Base-by-base conservation (phyloP, 2,888 invertebrate species). In the Xestia c-nigrum region DNA sequence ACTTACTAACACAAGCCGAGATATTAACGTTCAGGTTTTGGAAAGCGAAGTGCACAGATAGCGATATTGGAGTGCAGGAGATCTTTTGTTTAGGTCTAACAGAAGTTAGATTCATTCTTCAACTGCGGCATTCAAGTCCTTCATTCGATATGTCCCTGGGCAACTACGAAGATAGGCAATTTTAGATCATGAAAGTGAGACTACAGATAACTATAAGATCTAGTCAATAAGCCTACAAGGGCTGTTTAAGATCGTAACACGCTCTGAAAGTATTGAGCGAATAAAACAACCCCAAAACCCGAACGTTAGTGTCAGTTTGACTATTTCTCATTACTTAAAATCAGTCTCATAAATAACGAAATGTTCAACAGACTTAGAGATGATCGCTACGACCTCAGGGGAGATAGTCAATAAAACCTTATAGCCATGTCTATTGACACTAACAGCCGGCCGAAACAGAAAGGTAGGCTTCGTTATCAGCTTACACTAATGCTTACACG, bases 331-430 rank as follows among this genome's bases (percentile, higher is more conserved):
- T 95, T 96, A 96, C 96, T 92, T 94, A 96, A 96, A 96, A 96
- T 96, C 96, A 96, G 96, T 96, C 96, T 96, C 95, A 93, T 94
- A 94, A 94, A 93, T 89, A 94, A 96, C 95, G 89, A 89, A 93
- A 91, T 86, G 85, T 89, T 90, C 87, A 89, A 89, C 87, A 86
- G 82, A 83, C 84, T 81, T 84, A 69, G 80, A 84, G 83, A 82
- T 74, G 83, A 85, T 80, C 76, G 75, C 74, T 72, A 82, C 75
- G 78, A 87, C 82, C 80, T 79, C 77, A 69, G 71, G 77, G 80
- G 55, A 61, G 67, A 85, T 79, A 80, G 76, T 70, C 83, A 83
- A 88, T 87, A 81, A 91, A 91, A 90, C 84, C 75, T 85, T 88
- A 66, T 57, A 83, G 65, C 68, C 84, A 79, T 85, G 72, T 86